Evolutionary conservation across 30 jellyfish, hydroid and myxozoan species (phyloP), one percentile per base, ranked within the genome.

Genomic region (Morbakka virulenta): DNA sequence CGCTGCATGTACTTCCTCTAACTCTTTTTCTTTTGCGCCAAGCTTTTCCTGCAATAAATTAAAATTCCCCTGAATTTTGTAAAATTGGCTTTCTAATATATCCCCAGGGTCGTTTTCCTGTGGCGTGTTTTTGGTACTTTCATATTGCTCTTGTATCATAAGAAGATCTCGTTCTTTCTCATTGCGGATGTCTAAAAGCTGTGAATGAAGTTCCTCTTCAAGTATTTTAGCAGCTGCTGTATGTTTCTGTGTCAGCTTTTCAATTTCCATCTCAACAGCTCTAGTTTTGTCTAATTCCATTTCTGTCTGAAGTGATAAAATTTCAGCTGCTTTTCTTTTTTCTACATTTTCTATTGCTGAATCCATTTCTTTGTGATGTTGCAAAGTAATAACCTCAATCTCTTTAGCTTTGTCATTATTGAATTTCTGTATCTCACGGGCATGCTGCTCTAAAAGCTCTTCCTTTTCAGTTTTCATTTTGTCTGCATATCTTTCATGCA

Each of bases 231-330:
- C 82, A 57, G 50, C 67, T 0, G 72, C 89, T 47, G 64, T 76
- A 28, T 85, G 82, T 27, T 85, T 89, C 30, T 67, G 74, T 4
- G 81, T 69, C 95, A 85, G 68, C 28, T 57, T 75, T n/a, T 85
- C 64, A 49, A 85, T 81, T 25, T 62, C 81, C 52, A 74, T 83
- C 25, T 66, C 88, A 3, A 88, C 76, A 31, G 80, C 91, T 61
- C 74, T 75, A 28, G 80, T 80, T 67, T 88, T 81, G 26, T 80
- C 88, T 41, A 80, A 87, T 50, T 83, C 95, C 28, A 83, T 24
- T 48, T 72, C 83, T 32, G 50, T 77, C 29, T 83, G 64, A 69
- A 72, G 51, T 12, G 50, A 3, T 28, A 65, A 84, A 28, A 72
- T 4, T 22, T 53, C 95, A 30, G 36, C 87, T 21, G 36, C 9